Base-by-base conservation (phyloP, 2,797 vertebrate species). In the Schizothorax lantsangensis region DNA sequence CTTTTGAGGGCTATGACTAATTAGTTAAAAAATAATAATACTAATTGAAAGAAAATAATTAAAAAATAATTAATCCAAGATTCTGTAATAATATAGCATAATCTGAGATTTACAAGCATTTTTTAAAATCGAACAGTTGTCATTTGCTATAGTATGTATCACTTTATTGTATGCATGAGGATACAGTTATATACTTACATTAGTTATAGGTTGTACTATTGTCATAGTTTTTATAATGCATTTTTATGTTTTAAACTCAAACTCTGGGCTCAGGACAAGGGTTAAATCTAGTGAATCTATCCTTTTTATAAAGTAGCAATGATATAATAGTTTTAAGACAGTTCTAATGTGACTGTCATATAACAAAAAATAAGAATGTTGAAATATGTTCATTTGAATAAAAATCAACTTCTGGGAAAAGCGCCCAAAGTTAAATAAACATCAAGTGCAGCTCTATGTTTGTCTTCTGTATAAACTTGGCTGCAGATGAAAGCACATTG, bases 381-480 rank as follows among this genome's bases (percentile, higher is more conserved):
- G 17, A 75, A 52, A 52, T 52, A 17, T 19, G 26, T 75, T 52
- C 0, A 52, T 33, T 33, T 75, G 0, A 74, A 52, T 75, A 52
- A 33, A 75, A 52, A 36, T 75, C 47, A 23, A 36, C 74, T 5
- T 3, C 30, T 54, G 10, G 9, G 30, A 52, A 54, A 33, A 54
- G 36, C 1, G 5, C 9, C 47, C 2, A 2, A 77, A 54, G 49
- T 54, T 54, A 5, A 54, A 77, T 21, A 36, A 57, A 78, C 49
- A 54, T 74, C 23, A 45, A 75, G 14, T 23, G 52, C 54, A 7
- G n/a, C 23, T 30, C 33, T 5, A 30, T 83, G 81, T 74, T 74
- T 74, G 38, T 74, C 69, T 45, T 47, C 15, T 62, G 40, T 62
- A 33, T 83, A 74, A 74, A 74, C 81, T 62, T 62, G 79, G 62